Evolutionary conservation across 1,140 invertebrate species (phyloP), one percentile per base, ranked within the genome.

Genomic region (Heliconius nattereri): DNA sequence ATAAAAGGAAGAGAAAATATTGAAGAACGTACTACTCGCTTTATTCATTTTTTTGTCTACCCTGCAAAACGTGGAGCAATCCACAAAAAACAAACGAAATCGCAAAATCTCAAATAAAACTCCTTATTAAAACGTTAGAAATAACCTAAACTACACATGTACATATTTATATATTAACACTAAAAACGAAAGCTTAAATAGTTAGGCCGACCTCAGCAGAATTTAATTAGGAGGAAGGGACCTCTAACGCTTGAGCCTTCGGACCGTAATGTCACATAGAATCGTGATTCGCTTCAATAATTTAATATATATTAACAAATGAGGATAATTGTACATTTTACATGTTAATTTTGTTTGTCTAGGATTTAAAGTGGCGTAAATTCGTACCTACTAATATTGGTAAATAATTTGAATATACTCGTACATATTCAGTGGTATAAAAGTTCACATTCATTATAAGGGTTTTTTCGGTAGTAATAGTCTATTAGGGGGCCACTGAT

Each of bases 141-240:
- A 11, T 66, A 13, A 16, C 13, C 23, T 66, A 13, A 26, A 66
- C 57, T 66, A 66, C 3, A 26, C 3, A 13, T 45, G 40, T 45
- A 40, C 37, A 13, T 54, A 54, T 20, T 9, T 60, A 66, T 13
- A 66, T 66, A 66, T 11, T 26, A 57, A 9, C 23, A 26, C 23
- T 66, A 66, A 66, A 66, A 66, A 26, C n/a, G 9, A 66, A 66
- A 66, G 23, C 23, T 29, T 66, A 66, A 66, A 66, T 66, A 66
- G 60, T 66, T 66, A 26, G 60, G 60, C 26, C 29, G 37, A 70
- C 35, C 75, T 49, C 45, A 49, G 73, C 75, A 76, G 75, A 76
- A 76, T 76, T 70, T 70, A 70, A 71, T 76, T 76, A 76, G 37
- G 74, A 76, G 75, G 75, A 76, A 76, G 75, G 54, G 74, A 75